Base-by-base conservation (phyloP, 2,797 vertebrate genomes). In the Lophius americanus region DNA sequence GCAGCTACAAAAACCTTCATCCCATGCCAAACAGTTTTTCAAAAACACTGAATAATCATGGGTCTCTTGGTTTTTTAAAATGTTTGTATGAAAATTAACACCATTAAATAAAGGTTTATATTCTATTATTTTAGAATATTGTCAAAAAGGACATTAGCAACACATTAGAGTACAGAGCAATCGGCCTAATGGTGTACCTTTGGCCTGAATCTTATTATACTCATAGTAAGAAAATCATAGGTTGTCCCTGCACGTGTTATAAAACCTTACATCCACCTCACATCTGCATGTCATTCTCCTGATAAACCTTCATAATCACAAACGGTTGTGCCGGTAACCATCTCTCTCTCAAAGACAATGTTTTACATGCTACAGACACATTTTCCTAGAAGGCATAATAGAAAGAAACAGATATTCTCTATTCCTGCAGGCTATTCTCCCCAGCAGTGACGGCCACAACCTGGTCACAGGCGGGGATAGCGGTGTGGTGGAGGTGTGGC, bases 371-470 rank as follows among this genome's bases (percentile, higher is more conserved):
- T 58, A 9, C 23, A 51, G 8, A 68, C 3, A 46, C 11, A 10
- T 7, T 23, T 5, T 0, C 8, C 43, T 4, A 0, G 5, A 44
- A 13, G 6, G 0, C 14, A 11, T 23, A 52, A 23, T 48, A 37
- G 36, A 38, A 51, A 3, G 1, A 57, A 36, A 6, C 75, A 9
- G 56, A 13, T 43, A 9, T 64, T 14, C 38, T 66, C 37, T 59
- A 2, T 36, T 39, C 33, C 37, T 71, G 33, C 69, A 99, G 98
- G 96, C 98, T 44, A 93, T 99, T 75, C 94, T 99, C 52, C 89
- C 99, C 82, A 99, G 98, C 91, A 99, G 96, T 0, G 98, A 99
- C 58, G 98, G 98, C 37, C 97, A 99, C 93, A 98, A 97, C 82
- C 90, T 99, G 86, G 97, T 98, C 86, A 99, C 96, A 0, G 97